Evolutionary conservation across 2,888 invertebrate genomes (phyloP).

Genomic region (Drosophila limbata): DNA sequence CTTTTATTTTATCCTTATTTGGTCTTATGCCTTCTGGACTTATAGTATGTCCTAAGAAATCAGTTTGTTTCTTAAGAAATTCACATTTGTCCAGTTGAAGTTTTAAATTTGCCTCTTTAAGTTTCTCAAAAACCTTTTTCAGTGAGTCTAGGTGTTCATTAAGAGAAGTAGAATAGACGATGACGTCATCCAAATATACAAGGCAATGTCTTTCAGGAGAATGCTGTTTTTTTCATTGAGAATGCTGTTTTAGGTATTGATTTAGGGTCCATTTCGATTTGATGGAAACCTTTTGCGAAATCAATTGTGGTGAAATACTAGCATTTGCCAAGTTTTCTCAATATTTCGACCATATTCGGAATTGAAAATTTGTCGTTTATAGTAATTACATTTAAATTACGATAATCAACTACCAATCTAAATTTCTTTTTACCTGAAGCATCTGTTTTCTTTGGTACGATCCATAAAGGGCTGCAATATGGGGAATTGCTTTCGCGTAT

Average conservation of each 20-base stretch:
- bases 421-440: not conserved
- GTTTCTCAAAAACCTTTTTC: no score
- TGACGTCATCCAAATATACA: not conserved
- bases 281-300: not conserved
- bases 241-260: not conserved
- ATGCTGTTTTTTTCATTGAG: no score
- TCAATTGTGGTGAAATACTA: not conserved
- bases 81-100: not conserved
- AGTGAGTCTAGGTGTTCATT: no score
- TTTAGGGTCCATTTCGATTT: constrained; percentile 9
- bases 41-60: no score
- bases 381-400: constrained; percentile 2
- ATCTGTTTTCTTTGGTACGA: not conserved
- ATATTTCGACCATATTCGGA: not conserved
- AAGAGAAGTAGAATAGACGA: no score
- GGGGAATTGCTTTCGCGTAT: not conserved
- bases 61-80: no score
- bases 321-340: not conserved
- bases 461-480: no score
- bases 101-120: constrained; percentile 3
- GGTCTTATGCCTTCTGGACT: not conserved
- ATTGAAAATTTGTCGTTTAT: not conserved
- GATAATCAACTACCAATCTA: not conserved
- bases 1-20: not conserved
- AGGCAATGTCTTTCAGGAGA: constrained; percentile 4